Evolutionary conservation across 1,140 invertebrate species (phyloP).

Genomic region (Uloborus diversus): DNA sequence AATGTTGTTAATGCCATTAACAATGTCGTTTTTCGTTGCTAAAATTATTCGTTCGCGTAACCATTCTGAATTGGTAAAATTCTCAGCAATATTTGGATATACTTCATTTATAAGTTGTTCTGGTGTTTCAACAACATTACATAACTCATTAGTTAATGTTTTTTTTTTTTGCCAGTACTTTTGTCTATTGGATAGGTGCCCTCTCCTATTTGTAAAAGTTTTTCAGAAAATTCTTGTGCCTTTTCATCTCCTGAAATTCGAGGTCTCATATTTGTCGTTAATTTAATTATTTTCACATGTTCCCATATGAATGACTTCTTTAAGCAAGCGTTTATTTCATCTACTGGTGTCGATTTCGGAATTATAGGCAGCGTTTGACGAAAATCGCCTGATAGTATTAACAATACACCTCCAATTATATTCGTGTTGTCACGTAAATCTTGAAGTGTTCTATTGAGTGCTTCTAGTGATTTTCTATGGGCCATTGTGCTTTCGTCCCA

Average conservation of each 20-base stretch:
- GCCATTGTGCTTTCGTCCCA: neutral
- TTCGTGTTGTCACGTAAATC: neutral
- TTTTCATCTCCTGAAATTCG: neutral
- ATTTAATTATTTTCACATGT: neutral
- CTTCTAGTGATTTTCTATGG: neutral
- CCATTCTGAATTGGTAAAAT: neutral
- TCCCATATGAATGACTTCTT: too few species aligned
- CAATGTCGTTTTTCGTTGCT: neutral
- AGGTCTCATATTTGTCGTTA: conserved; percentile 10
- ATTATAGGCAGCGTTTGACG: too few species aligned
- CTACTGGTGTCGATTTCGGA: too few species aligned
- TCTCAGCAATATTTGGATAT: neutral
- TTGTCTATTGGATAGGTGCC: neutral
- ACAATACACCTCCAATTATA: neutral
- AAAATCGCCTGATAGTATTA: neutral
- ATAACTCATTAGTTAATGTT: neutral
- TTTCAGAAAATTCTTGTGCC: neutral
- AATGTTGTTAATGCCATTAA: neutral
- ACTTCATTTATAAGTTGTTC: neutral
- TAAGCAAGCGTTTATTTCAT: too few species aligned
- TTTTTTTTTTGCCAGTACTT: neutral
- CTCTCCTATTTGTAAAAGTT: neutral
- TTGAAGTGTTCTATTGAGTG: neutral
- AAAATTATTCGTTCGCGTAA: neutral
- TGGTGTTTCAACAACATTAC: neutral